phyloP scores from a whole-genome alignment of 2,113 vertebrate genomes.

The Plecturocebus donacophilus region DNA sequence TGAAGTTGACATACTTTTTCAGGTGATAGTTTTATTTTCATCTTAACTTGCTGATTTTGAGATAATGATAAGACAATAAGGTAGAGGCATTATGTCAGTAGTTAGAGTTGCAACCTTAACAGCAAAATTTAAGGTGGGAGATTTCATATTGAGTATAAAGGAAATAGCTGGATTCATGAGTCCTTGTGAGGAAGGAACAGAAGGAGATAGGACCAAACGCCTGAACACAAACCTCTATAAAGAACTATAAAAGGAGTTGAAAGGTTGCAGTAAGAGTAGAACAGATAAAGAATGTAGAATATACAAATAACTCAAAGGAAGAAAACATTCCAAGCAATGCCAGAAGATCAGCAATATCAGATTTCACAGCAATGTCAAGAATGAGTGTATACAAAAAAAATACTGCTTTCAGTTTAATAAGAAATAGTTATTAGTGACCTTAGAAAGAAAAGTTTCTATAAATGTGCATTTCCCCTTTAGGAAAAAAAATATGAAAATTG shows the following conservation, averaged over 20 bases:
- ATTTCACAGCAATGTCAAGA: background rate
- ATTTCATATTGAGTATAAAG: background rate
- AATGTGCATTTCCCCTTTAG: background rate
- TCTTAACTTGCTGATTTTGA: background rate
- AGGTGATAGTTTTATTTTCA: constrained; percentile 27
- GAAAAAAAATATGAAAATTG: background rate
- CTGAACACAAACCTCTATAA: background rate
- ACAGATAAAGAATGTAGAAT: background rate
- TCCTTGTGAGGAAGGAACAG: background rate
- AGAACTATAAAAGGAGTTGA: background rate
- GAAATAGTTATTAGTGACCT: background rate
- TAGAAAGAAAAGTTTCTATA: background rate
- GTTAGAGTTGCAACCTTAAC: background rate
- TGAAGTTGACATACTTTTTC: background rate
- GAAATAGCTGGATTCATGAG: background rate
- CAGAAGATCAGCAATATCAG: background rate
- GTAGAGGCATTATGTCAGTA: background rate
- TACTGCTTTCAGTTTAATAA: background rate
- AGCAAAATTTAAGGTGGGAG: background rate
- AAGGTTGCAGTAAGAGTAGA: background rate
- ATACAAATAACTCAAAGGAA: background rate
- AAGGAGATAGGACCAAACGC: background rate
- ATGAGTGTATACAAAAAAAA: background rate
- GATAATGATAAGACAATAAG: background rate
- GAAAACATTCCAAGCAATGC: background rate